Conservation (phyloP, 2,797 vertebrate genomes). For the Coregonus sp. region DNA sequence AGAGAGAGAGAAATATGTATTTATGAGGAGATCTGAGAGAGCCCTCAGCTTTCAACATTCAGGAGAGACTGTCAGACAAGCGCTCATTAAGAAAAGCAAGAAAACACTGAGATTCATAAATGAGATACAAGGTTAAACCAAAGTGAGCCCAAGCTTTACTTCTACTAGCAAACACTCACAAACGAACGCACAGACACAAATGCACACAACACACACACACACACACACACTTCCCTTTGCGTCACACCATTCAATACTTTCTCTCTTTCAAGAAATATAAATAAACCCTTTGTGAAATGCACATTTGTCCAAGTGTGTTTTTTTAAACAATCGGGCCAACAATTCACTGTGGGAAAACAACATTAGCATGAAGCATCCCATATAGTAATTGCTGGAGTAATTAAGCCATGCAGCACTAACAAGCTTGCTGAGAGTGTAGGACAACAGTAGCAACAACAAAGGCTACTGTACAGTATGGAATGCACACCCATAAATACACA, state of each 20-base stretch:
- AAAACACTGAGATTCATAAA: slow-evolving; percentile 39
- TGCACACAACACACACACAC: slow-evolving; percentile 28
- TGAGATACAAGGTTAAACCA: slow-evolving; percentile 45
- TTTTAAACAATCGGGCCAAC: slow-evolving; percentile 47
- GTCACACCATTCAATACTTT: not conserved
- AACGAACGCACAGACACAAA: not conserved
- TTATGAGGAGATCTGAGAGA: slow-evolving; percentile 27
- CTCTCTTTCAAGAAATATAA: slow-evolving; percentile 38
- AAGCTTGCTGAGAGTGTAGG: slow-evolving; percentile 40
- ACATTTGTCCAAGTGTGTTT: slow-evolving; percentile 41
- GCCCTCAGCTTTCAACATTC: slow-evolving; percentile 34
- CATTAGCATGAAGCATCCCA: slow-evolving; percentile 64
- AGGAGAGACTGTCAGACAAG: slow-evolving; percentile 30
- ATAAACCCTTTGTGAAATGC: slow-evolving; percentile 59
- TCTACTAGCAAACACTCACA: slow-evolving; percentile 30
- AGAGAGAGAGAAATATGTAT: not conserved
- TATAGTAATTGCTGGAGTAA: slow-evolving; percentile 33
- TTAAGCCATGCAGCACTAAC: slow-evolving; percentile 64
- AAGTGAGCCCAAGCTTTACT: slow-evolving; percentile 39
- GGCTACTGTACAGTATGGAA: not conserved
- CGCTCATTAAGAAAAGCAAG: slow-evolving; percentile 46
- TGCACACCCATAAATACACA: not conserved
- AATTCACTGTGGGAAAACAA: slow-evolving; percentile 53
- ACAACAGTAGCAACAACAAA: not conserved
- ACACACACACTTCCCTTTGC: slow-evolving; percentile 29